A percentile compares a stretch with the other conserved stretches of the same genome.
Conservation (phyloP, 2,797 vertebrate species). For the Anabacerthia variegaticeps region DNA sequence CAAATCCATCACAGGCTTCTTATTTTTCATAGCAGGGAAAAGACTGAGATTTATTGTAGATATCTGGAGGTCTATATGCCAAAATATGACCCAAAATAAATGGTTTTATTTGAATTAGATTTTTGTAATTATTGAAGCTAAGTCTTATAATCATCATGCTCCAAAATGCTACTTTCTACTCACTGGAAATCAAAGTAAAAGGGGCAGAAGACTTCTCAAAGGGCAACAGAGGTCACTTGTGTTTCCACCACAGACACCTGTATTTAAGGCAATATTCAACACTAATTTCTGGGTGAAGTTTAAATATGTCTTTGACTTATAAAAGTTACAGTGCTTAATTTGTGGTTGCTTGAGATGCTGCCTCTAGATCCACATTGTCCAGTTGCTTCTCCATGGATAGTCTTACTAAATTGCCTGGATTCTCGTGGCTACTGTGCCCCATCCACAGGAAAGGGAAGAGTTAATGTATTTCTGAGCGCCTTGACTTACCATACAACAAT, state of each 20-base stretch:
- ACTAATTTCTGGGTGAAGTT: background rate
- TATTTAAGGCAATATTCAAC: background rate
- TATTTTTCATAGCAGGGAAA: no score
- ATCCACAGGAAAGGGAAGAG: background rate
- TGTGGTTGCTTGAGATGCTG: background rate
- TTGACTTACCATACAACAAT: background rate
- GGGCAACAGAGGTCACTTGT: background rate
- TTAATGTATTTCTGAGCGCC: background rate
- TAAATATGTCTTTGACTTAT: background rate
- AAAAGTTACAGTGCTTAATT: background rate
- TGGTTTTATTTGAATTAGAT: no score
- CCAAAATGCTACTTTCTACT: background rate
- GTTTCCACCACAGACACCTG: background rate
- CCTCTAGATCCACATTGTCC: background rate
- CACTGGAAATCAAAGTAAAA: background rate
- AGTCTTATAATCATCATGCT: background rate
- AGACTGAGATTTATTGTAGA: no score
- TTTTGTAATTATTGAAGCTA: no score
- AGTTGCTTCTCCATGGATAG: background rate
- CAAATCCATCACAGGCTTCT: no score
- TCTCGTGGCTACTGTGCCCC: background rate
- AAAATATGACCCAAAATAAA: no score
- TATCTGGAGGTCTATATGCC: no score
- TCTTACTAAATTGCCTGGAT: background rate
- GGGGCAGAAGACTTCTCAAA: background rate